Evolutionary conservation across 1,140 invertebrate species (phyloP).

Genomic region (Gyrodactylus bullatarudis): DNA sequence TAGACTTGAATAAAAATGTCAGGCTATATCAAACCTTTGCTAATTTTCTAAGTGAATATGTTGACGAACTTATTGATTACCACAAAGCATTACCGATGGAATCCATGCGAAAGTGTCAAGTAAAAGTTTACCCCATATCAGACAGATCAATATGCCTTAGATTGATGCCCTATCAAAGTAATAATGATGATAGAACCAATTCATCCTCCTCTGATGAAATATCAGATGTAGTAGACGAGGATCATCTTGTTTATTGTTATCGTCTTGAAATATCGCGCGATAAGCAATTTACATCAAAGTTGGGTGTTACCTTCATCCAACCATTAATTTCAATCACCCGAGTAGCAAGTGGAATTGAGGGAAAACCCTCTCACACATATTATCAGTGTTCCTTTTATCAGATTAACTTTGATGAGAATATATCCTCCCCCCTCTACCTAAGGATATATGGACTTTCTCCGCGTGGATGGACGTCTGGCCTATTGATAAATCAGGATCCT

Average conservation of each 20-base stretch:
- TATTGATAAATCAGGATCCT: background rate
- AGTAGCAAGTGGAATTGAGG: background rate
- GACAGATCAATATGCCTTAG: background rate
- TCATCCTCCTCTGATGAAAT: background rate
- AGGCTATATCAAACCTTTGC: background rate
- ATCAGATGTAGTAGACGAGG: background rate
- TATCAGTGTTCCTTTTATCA: background rate
- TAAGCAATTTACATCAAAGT: background rate
- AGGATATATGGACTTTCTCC: background rate
- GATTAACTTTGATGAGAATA: background rate
- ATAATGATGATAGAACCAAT: background rate
- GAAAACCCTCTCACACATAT: background rate
- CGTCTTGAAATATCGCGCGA: background rate
- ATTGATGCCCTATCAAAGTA: no score
- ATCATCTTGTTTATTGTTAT: background rate
- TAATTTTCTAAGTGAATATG: no score
- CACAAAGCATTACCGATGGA: background rate
- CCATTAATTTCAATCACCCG: background rate
- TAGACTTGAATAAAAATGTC: background rate
- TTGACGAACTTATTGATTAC: background rate
- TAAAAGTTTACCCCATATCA: background rate
- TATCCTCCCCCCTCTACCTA: background rate
- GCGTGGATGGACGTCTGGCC: background rate
- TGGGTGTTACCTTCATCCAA: background rate
- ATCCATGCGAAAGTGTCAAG: background rate